Evolutionary conservation across 2,888 invertebrate species (phyloP).

Genomic region (Pherbina coryleti): DNA sequence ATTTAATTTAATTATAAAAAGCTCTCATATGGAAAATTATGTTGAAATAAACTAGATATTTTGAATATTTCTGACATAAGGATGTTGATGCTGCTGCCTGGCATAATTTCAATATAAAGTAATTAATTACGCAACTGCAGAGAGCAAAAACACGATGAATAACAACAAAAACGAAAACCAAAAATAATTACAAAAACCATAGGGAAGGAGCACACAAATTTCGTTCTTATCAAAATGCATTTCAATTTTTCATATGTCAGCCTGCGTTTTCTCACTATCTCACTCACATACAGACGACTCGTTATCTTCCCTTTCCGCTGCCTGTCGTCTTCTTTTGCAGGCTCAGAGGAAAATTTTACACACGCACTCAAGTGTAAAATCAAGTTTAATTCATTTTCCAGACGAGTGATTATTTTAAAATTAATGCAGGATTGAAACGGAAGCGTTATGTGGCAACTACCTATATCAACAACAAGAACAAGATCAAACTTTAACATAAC

Average conservation of each 20-base stretch:
- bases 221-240: conserved; percentile 27
- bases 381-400: conserved; percentile 37
- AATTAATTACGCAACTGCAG: conserved; percentile 16
- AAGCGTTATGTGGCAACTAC: background rate
- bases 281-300: background rate
- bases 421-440: conserved; percentile 14
- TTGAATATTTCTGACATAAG: background rate
- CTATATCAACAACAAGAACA: too few species aligned
- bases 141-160: background rate
- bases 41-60: background rate
- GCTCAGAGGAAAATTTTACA: background rate
- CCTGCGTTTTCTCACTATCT: background rate
- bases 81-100: background rate
- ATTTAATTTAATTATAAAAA: conserved; percentile 20
- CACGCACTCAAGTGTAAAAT: conserved; percentile 30
- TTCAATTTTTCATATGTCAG: background rate
- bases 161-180: background rate
- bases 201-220: background rate
- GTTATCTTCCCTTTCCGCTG: background rate
- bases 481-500: too few species aligned
- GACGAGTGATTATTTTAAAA: conserved; percentile 33
- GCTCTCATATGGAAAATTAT: conserved; percentile 11
- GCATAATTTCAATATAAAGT: conserved; percentile 1
- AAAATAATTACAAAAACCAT: background rate
- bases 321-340: background rate